Conservation (phyloP, 2,888 invertebrate species). For the Coremacera marginata region DNA sequence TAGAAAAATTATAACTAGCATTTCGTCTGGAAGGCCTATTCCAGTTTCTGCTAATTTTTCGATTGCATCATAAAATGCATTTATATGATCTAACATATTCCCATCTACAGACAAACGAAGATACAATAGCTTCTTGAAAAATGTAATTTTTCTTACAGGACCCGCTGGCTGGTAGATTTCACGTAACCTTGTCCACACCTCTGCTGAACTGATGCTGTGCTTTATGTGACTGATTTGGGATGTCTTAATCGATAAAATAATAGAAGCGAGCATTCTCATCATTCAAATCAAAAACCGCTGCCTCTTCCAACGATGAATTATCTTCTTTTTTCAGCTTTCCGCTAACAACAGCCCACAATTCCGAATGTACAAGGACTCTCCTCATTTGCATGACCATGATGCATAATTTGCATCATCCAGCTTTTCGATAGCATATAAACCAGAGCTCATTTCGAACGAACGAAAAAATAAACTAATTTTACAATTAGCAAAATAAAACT, state of each 20-base stretch:
- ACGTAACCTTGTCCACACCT: conserved; percentile 41
- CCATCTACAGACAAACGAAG: conserved; percentile 22
- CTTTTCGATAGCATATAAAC: conserved; percentile 7
- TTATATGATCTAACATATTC: conserved; percentile 37
- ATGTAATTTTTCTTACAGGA: conserved; percentile 37
- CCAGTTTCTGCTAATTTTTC: conserved; percentile 38
- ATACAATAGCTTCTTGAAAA: conserved; percentile 15
- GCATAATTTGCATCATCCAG: conserved; percentile 30
- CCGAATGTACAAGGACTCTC: conserved; percentile 32
- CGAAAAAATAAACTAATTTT: neutral
- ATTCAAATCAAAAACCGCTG: conserved; percentile 18
- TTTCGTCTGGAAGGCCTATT: conserved; percentile 1
- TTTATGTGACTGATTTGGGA: conserved; percentile 41
- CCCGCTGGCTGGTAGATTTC: conserved; percentile 40
- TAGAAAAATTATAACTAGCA: conserved; percentile 25
- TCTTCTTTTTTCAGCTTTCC: conserved; percentile 8
- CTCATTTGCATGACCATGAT: conserved; percentile 33
- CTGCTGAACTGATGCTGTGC: conserved; percentile 36
- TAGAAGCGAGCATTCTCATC: conserved; percentile 43
- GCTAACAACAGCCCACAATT: conserved; percentile 28
- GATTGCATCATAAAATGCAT: conserved; percentile 35
- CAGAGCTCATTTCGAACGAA: neutral
- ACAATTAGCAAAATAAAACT: neutral
- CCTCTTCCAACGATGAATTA: neutral
- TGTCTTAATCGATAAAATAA: conserved; percentile 39